phyloP scores from a whole-genome alignment of 64 coral and sea anemone species.

The Porites australiensis region DNA sequence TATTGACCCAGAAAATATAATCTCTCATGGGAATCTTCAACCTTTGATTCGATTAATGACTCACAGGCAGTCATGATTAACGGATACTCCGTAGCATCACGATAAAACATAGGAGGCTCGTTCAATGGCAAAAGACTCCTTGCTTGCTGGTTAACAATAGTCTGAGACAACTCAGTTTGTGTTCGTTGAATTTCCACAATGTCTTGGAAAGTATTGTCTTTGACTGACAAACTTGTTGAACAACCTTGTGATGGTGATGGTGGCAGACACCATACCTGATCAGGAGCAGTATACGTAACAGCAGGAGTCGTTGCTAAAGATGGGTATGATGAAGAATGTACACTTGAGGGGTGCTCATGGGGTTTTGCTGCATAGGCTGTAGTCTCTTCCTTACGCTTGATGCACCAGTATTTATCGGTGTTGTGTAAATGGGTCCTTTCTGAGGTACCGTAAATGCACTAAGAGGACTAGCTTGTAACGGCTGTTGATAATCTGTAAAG shows the following conservation, averaged over 20 bases:
- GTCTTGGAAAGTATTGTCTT: too few relatives aligned
- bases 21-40: too few relatives aligned
- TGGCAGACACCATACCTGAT: background rate
- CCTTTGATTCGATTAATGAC: too few relatives aligned
- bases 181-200: constrained; percentile 64
- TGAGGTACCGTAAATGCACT: background rate
- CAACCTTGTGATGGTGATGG: too few relatives aligned
- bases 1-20: too few relatives aligned
- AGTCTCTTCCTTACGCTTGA: background rate
- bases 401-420: background rate
- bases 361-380: background rate
- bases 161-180: constrained; percentile 71
- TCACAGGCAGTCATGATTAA: constrained; percentile 77
- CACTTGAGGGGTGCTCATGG: background rate
- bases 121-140: too few relatives aligned
- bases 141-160: constrained; percentile 56
- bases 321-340: background rate
- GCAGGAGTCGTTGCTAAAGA: background rate
- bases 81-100: constrained; percentile 67
- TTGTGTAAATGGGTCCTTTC: background rate
- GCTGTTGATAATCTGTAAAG: background rate
- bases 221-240: too few relatives aligned
- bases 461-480: background rate
- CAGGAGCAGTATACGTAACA: too few relatives aligned
- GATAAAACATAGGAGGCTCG: constrained; percentile 49